Conservation (phyloP, 2,797 vertebrate species). For the Pantherophis alleghaniensis region DNA sequence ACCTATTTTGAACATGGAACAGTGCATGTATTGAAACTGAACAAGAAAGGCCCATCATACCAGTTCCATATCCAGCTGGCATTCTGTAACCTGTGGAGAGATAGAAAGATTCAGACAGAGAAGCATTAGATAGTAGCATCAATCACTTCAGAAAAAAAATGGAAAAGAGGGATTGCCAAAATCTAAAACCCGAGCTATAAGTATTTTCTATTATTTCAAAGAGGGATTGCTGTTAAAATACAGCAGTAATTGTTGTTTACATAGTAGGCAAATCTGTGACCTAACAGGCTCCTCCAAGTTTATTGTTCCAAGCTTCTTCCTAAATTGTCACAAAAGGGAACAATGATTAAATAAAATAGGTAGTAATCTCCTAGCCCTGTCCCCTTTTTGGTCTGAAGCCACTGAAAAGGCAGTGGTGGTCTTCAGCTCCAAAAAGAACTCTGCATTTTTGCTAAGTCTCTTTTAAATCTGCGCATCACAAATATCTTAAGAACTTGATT, state of each 20-base stretch:
- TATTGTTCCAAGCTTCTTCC: neutral
- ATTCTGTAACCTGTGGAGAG: conserved; percentile 19
- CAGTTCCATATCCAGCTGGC: conserved; percentile 19
- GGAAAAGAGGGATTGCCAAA: neutral
- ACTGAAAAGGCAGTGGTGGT: neutral
- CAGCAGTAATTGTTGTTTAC: neutral
- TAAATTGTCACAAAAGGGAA: neutral
- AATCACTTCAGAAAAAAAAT: neutral
- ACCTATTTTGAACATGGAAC: neutral
- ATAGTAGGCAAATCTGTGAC: neutral
- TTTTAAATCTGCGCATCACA: neutral
- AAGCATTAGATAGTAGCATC: neutral
- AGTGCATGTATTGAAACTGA: neutral
- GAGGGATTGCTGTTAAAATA: neutral
- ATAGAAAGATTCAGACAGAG: neutral
- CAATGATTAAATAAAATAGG: neutral
- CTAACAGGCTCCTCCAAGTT: neutral
- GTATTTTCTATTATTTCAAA: neutral
- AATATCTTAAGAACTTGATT: neutral
- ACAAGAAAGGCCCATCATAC: neutral
- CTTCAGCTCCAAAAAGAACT: neutral
- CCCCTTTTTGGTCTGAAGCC: neutral
- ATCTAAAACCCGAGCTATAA: too few relatives aligned
- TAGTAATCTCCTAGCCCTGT: neutral
- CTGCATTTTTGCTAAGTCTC: neutral